Percentiles rank a stretch among this genome's conserved stretches.
These are phyloP conservation scores for Drosophila ironensis DNA, from an alignment of 1,140 invertebrate species.

Conservation along the genomic window DNA sequence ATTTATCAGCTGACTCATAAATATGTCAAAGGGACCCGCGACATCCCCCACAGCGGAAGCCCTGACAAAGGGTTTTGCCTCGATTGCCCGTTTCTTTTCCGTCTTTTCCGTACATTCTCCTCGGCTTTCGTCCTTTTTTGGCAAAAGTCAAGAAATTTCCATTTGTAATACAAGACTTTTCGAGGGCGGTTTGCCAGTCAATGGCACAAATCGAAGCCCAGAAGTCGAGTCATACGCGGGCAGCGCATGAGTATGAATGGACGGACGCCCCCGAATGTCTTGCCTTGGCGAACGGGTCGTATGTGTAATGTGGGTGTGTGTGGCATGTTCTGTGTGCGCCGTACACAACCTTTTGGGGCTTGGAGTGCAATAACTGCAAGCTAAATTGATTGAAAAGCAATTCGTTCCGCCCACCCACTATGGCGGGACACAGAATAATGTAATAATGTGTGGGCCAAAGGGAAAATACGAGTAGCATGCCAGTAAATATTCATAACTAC, in stretches of 20 bases:
- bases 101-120: not conserved
- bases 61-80: constrained; percentile 7
- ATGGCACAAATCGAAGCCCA: constrained; percentile 42
- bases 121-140: constrained; percentile 40
- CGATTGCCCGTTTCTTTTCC: not conserved
- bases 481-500: constrained; percentile 45
- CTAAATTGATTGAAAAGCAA: constrained; percentile 79
- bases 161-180: constrained; percentile 71
- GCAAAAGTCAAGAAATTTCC: constrained; percentile 61
- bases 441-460: constrained; percentile 27
- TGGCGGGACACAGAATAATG: not conserved
- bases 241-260: constrained; percentile 50
- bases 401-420: constrained; percentile 43
- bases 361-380: constrained; percentile 70
- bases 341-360: constrained; percentile 32
- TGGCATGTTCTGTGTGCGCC: no score
- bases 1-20: constrained; percentile 76
- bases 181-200: constrained; percentile 72
- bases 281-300: constrained; percentile 30
- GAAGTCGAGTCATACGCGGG: constrained; percentile 14
- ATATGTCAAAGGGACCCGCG: constrained; percentile 59
- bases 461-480: constrained; percentile 53
- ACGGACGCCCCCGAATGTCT: constrained; percentile 1
- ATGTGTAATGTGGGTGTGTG: constrained; percentile 66
- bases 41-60: constrained; percentile 2